phyloP scores from a whole-genome alignment of 2,113 vertebrate genomes.

The Gopherus evgoodei region DNA sequence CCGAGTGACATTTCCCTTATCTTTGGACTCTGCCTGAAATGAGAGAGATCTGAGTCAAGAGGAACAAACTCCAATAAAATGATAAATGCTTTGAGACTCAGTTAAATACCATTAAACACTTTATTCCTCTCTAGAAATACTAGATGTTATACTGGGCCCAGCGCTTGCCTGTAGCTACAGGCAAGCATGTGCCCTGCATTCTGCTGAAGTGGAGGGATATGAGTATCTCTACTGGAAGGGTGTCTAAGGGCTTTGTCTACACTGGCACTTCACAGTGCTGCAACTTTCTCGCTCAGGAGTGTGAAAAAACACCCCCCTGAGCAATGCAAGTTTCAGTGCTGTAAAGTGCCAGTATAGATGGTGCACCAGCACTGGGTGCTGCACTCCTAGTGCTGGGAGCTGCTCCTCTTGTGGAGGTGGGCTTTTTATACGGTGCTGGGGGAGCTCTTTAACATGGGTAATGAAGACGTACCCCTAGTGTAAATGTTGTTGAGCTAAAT shows the following conservation, averaged over 20 bases:
- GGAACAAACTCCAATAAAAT: background rate
- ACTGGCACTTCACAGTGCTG: too few relatives aligned
- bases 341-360: background rate
- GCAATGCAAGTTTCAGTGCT: too few relatives aligned
- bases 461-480: too few relatives aligned
- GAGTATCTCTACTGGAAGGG: background rate
- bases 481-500: too few relatives aligned
- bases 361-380: too few relatives aligned
- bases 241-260: background rate
- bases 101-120: background rate
- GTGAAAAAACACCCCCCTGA: too few relatives aligned
- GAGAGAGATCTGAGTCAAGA: background rate
- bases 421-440: too few relatives aligned
- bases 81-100: background rate
- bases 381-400: too few relatives aligned
- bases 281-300: too few relatives aligned
- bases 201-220: background rate
- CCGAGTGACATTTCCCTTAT: background rate
- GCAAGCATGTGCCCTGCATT: background rate
- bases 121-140: background rate
- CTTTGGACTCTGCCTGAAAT: background rate
- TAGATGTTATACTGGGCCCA: background rate
- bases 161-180: background rate
- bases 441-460: too few relatives aligned
- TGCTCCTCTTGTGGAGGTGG: too few relatives aligned